Conservation (phyloP, 2,888 invertebrate species). For the Himalopsyche japonica region DNA sequence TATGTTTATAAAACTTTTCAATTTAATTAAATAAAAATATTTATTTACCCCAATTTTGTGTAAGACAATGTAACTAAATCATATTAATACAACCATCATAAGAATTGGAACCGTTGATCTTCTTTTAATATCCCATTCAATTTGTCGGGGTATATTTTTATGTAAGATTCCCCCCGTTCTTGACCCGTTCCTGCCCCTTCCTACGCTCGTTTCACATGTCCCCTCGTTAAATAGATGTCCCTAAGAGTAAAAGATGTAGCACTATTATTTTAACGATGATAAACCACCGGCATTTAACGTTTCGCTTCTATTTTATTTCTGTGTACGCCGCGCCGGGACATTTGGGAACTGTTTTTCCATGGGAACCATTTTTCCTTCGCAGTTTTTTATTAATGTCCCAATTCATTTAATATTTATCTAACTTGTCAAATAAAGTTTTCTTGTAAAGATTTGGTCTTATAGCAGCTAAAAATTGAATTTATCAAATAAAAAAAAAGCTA, state of each 20-base stretch:
- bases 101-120: not conserved
- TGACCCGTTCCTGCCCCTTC: not conserved
- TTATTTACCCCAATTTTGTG: not conserved
- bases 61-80: not conserved
- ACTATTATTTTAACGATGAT: constrained; percentile 41
- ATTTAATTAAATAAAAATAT: not conserved
- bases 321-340: not conserved
- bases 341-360: not conserved
- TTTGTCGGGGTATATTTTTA: constrained; percentile 26
- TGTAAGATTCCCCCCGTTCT: not conserved
- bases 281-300: constrained; percentile 36
- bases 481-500: no score
- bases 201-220: constrained; percentile 12
- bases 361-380: not conserved
- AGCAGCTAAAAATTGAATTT: no score
- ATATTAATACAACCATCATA: not conserved
- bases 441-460: not conserved
- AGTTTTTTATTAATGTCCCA: not conserved
- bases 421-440: no score
- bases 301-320: constrained; percentile 16
- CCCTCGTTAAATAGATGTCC: constrained; percentile 39
- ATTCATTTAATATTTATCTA: not conserved
- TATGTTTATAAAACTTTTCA: no score
- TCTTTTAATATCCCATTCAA: constrained; percentile 36
- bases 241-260: constrained; percentile 39